Evolutionary conservation across 64 coral and sea anemone genomes (phyloP), one percentile per base, ranked within the genome.

Genomic region (Exaiptasia diaphana): DNA sequence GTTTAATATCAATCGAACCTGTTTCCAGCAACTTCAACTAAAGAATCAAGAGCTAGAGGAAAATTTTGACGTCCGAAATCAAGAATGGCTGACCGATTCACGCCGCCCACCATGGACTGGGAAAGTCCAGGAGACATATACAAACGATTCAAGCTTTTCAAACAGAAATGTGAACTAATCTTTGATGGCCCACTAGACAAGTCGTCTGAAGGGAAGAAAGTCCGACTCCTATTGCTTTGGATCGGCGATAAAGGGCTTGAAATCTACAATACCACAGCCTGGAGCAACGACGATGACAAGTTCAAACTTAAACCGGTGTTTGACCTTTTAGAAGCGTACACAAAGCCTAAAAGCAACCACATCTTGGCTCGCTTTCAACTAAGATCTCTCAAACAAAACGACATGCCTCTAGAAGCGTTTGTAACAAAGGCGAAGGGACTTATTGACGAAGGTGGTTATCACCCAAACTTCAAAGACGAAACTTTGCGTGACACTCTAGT

Each of bases 161-260:
- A 91, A 33, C 81, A 85, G 24, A 91, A 91, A 77, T 91, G 74
- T 64, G 49, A 79, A 83, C 81, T 85, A 13, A 73, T 85, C 27
- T 91, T 91, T 33, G 62, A 56, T 3, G 82, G 82, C 18, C 67
- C 53, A 65, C 63, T 91, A 9, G 81, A 56, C 32, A 75, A 73
- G 41, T 28, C 53, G 17, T 50, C 65, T 27, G 78, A 83, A 33
- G 71, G 44, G 21, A 77, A 85, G 67, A 91, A 91, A 42, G 76
- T 38, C 30, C 71, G 74, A 85, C 24, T 91, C 27, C 58, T 91
- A 11, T 56, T 85, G 17, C 49, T 91, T 24, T 91, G 88, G 81
- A 33, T 64, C n/a, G 88, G 73, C 10, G 81, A 91, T 40, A 85
- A 79, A 53, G 81, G 81, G 25, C 54, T 85, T 11, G 75, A 80